phyloP scores from a whole-genome alignment of 2,113 vertebrate species.

The Donacobius atricapilla region DNA sequence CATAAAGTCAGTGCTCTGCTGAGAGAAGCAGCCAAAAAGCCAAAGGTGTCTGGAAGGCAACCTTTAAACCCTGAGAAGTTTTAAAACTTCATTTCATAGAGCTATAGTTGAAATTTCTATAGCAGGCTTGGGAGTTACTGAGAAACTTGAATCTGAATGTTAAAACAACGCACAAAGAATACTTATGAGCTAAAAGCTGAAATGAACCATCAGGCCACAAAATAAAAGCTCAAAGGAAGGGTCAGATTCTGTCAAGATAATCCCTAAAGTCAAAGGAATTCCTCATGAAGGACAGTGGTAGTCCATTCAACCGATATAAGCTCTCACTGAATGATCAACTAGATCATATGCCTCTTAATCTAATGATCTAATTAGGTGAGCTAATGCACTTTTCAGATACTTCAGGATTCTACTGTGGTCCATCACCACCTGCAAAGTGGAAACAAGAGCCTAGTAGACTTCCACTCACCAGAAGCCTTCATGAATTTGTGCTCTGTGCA shows the following conservation, averaged over 20 bases:
- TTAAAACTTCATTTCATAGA: background rate
- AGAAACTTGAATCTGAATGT: background rate
- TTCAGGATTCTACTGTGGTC: background rate
- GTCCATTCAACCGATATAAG: background rate
- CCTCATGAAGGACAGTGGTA: background rate
- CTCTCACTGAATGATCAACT: background rate
- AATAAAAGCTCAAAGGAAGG: background rate
- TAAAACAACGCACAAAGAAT: background rate
- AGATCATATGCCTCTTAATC: background rate
- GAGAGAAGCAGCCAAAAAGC: background rate
- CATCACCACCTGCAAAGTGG: background rate
- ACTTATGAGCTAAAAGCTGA: background rate
- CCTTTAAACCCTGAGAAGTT: background rate
- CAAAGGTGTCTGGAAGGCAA: background rate
- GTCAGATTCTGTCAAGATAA: background rate
- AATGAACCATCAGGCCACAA: background rate
- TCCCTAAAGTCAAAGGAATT: background rate
- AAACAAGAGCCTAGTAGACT: background rate
- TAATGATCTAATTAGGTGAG: background rate
- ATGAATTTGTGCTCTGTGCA: background rate
- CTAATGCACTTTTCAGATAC: background rate
- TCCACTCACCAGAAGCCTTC: background rate
- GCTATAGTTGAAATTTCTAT: background rate
- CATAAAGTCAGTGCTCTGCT: background rate
- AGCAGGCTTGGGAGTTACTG: background rate